phyloP scores from a whole-genome alignment of 37 sponge, comb jelly and placozoan genomes.

The Hormiphora californensis region DNA sequence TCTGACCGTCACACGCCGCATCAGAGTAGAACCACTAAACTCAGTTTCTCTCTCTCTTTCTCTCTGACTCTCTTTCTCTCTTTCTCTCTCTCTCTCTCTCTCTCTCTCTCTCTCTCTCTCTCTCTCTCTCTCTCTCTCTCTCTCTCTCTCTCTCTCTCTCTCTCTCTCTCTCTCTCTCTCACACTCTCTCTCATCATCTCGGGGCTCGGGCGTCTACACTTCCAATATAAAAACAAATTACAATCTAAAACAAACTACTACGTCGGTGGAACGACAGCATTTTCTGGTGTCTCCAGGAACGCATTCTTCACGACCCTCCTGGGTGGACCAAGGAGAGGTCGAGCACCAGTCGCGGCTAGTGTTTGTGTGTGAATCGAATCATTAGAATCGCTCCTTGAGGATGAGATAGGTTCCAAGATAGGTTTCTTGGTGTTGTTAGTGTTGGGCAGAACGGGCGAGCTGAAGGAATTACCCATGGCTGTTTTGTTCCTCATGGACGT shows the following conservation, averaged over 20 bases:
- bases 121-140: too few species aligned
- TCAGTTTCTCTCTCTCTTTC: too few species aligned
- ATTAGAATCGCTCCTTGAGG: neutral
- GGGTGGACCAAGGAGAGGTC: neutral
- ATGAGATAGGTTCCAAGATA: neutral
- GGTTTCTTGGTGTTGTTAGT: constrained; percentile 5
- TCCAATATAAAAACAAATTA: neutral
- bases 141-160: too few species aligned
- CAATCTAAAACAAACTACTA: neutral
- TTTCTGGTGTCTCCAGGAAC: neutral
- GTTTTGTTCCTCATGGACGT: constrained; percentile 5
- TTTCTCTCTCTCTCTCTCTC: too few species aligned
- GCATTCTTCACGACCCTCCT: constrained; percentile 34
- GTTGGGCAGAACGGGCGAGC: constrained; percentile 41
- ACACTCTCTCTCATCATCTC: too few species aligned
- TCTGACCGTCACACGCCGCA: too few species aligned
- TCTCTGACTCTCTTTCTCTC: too few species aligned
- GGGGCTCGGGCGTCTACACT: too few species aligned
- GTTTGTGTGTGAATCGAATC: constrained; percentile 27
- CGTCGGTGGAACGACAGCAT: constrained; percentile 29
- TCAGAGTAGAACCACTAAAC: too few species aligned
- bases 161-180: too few species aligned
- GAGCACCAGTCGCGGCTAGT: neutral
- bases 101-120: too few species aligned
- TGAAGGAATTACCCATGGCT: constrained; percentile 2